These are phyloP conservation scores for Heteromurus nitidus DNA, from an alignment of 2,888 invertebrate genomes.

Conservation along the genomic window DNA sequence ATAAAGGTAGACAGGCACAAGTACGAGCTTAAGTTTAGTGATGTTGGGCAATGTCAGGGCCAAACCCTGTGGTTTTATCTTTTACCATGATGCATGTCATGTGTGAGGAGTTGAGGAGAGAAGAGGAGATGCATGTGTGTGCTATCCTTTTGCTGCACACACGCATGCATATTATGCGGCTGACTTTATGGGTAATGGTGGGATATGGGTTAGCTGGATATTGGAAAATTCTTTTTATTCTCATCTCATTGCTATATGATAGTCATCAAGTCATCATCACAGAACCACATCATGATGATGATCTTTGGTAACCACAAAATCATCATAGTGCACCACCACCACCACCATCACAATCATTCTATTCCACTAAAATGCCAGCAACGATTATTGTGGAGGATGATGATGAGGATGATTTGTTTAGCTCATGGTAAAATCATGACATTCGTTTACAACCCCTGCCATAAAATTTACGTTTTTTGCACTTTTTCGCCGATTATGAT, in stretches of 20 bases:
- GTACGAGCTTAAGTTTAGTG: slow-evolving; percentile 58
- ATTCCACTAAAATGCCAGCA: slow-evolving; percentile 15
- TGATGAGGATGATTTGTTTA: slow-evolving; percentile 12
- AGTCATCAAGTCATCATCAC: slow-evolving; percentile 50
- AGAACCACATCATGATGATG: slow-evolving; percentile 44
- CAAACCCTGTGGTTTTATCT: slow-evolving; percentile 62
- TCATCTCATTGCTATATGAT: slow-evolving; percentile 46
- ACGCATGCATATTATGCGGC: slow-evolving; percentile 32
- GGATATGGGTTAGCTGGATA: slow-evolving; percentile 64
- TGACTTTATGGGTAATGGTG: slow-evolving; percentile 41
- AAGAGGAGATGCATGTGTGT: no score
- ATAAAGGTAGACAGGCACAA: slow-evolving; percentile 33
- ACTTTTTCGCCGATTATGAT: no score
- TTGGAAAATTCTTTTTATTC: slow-evolving; percentile 58
- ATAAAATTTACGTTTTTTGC: neutral
- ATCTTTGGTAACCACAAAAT: slow-evolving; percentile 54
- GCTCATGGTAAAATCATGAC: slow-evolving; percentile 28
- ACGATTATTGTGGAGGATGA: neutral
- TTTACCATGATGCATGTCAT: slow-evolving; percentile 27
- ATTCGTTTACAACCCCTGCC: slow-evolving; percentile 14
- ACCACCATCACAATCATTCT: slow-evolving; percentile 14
- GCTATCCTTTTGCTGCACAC: slow-evolving; percentile 43
- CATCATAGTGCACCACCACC: slow-evolving; percentile 36
- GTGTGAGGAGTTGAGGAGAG: no score
- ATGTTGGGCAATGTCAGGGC: slow-evolving; percentile 65